These are phyloP conservation scores for Danionella cerebrum DNA, from an alignment of 2,113 vertebrate genomes.

Conservation along the genomic window DNA sequence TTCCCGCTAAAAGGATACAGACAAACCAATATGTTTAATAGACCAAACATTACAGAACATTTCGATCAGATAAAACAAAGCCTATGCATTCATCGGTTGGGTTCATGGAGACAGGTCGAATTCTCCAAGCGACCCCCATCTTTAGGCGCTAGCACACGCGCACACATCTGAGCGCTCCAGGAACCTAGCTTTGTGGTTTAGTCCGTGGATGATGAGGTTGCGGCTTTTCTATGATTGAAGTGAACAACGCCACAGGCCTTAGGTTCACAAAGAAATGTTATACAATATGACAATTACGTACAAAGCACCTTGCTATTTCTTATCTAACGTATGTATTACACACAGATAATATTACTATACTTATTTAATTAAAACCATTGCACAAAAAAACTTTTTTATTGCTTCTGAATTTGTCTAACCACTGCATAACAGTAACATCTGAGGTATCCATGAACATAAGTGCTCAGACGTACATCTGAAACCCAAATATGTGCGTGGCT, in stretches of 20 bases:
- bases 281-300: neutral
- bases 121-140: conserved; percentile 53
- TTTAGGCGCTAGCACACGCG: conserved; percentile 26
- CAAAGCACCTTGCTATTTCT: too few species aligned
- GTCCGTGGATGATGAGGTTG: conserved; percentile 62
- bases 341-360: too few species aligned
- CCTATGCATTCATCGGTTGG: conserved; percentile 63
- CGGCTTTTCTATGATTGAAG: conserved; percentile 58
- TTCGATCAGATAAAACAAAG: conserved; percentile 63
- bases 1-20: conserved; percentile 46
- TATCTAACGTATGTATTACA: too few species aligned
- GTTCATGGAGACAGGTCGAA: conserved; percentile 66
- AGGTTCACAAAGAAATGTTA: neutral
- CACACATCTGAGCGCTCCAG: conserved; percentile 38
- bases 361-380: too few species aligned
- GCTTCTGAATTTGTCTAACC: too few species aligned
- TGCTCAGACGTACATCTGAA: too few species aligned
- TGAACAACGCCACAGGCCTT: conserved; percentile 29
- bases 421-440: too few species aligned
- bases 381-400: too few species aligned
- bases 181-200: conserved; percentile 59
- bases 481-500: too few species aligned
- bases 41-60: conserved; percentile 50
- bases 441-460: too few species aligned
- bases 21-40: conserved; percentile 49